A percentile compares a stretch with the other conserved stretches of the same genome.
phyloP scores from a whole-genome alignment of 2,113 vertebrate genomes.

The Scatophagus argus region DNA sequence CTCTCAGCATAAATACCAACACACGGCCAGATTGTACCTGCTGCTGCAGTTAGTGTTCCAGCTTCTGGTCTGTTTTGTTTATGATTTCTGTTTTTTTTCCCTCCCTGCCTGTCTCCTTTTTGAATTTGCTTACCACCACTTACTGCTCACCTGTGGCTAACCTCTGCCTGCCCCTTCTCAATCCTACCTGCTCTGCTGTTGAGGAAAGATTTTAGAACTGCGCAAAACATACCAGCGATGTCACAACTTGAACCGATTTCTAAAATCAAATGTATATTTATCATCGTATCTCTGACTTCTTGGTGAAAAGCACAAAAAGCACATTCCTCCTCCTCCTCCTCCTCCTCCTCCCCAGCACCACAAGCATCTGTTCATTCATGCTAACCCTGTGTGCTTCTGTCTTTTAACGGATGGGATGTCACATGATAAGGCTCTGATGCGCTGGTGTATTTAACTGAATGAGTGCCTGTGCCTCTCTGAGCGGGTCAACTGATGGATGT shows the following conservation, averaged over 20 bases:
- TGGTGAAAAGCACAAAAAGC: constrained; percentile 19
- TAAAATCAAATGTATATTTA: constrained; percentile 2
- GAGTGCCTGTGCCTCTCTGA: constrained; percentile 38
- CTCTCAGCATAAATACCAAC: not conserved
- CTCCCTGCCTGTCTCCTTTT: not conserved
- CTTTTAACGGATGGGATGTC: constrained; percentile 59
- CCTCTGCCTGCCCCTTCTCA: not conserved
- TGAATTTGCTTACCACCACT: constrained; percentile 3
- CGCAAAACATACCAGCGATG: not conserved
- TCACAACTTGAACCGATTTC: not conserved
- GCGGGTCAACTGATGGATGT: constrained; percentile 60
- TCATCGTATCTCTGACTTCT: not conserved
- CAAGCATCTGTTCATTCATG: constrained; percentile 11
- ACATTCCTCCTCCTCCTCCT: not conserved
- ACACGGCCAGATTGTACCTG: not conserved
- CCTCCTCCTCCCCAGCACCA: not conserved
- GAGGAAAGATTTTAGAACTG: not conserved
- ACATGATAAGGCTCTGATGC: constrained; percentile 47
- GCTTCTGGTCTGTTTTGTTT: not conserved
- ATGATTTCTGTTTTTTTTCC: not conserved
- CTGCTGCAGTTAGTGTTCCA: not conserved
- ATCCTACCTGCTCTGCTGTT: not conserved
- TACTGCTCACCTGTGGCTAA: not conserved
- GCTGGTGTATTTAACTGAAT: constrained; percentile 44
- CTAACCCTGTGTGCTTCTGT: constrained; percentile 16